A percentile compares a stretch with the other conserved stretches of the same genome.
phyloP scores from a whole-genome alignment of 2,888 invertebrate genomes.

The Drosophila setosimentum region DNA sequence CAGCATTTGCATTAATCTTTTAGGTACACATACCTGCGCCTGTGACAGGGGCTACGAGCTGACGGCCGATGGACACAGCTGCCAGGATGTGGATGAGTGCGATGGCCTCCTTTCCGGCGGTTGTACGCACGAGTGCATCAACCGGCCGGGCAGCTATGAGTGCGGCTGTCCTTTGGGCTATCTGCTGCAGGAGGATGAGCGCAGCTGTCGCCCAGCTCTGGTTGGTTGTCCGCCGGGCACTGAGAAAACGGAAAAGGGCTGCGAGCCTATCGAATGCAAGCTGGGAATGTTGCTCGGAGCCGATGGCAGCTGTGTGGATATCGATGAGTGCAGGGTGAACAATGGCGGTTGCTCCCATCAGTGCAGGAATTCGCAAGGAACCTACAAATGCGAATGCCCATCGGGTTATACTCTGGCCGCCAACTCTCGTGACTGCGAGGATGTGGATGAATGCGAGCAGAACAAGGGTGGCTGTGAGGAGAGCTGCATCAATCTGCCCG shows the following conservation, averaged over 20 bases:
- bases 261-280: conserved; percentile 84
- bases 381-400: conserved; percentile 88
- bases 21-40: conserved; percentile 86
- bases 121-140: conserved; percentile 87
- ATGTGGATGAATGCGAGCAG: conserved; percentile 87
- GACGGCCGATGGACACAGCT: conserved; percentile 81
- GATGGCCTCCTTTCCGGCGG: conserved; percentile 72
- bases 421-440: conserved; percentile 85
- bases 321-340: conserved; percentile 86
- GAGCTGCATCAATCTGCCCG: conserved; percentile 85
- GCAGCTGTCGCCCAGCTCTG: conserved; percentile 73
- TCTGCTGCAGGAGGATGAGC: conserved; percentile 78
- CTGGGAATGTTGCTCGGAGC: conserved; percentile 82
- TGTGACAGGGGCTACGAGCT: conserved; percentile 86
- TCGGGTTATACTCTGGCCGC: conserved; percentile 86
- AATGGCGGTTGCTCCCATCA: conserved; percentile 84
- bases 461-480: conserved; percentile 84
- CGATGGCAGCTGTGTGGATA: conserved; percentile 85
- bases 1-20: conserved; percentile 87
- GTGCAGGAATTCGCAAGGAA: conserved; percentile 86
- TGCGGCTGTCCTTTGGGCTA: conserved; percentile 87
- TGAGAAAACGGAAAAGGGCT: conserved; percentile 52
- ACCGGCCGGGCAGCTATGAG: conserved; percentile 86
- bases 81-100: conserved; percentile 86
- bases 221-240: conserved; percentile 82